Evolutionary conservation across 1,140 invertebrate species (phyloP).

Genomic region (Zaprionus ornatus): DNA sequence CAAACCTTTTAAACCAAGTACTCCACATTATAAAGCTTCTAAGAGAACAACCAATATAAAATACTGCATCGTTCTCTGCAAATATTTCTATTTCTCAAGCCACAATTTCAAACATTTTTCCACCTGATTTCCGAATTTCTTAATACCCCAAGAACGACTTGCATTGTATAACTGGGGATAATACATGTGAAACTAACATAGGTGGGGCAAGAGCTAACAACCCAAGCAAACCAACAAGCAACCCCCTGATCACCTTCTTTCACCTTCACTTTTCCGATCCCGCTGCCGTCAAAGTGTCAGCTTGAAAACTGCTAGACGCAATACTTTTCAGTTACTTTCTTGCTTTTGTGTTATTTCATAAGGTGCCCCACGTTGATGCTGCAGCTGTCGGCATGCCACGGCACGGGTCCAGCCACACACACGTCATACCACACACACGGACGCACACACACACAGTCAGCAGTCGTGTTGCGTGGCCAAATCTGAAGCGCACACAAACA

Average conservation of each 20-base stretch:
- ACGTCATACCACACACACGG: not conserved
- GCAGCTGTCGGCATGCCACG: conserved; percentile 9
- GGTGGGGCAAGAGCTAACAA: not conserved
- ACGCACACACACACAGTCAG: not conserved
- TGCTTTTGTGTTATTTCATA: conserved; percentile 8
- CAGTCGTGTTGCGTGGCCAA: conserved; percentile 49
- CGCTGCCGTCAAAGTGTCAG: conserved; percentile 11
- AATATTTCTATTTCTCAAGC: conserved; percentile 1
- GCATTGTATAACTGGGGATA: conserved; percentile 11
- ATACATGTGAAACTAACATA: conserved; percentile 2
- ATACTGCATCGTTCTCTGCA: not conserved
- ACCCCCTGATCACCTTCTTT: no score
- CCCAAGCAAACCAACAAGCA: not conserved
- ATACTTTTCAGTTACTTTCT: conserved; percentile 30
- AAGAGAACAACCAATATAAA: no score
- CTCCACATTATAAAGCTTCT: not conserved
- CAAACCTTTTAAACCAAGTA: not conserved
- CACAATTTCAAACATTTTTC: conserved; percentile 12
- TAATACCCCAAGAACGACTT: conserved; percentile 1
- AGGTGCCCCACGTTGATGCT: not conserved
- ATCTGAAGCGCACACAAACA: conserved; percentile 72
- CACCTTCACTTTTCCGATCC: not conserved
- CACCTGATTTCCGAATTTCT: conserved; percentile 19
- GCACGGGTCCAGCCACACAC: not conserved
- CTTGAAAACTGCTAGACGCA: conserved; percentile 14